These are phyloP conservation scores for Achatina immaculata DNA, from an alignment of 1,140 invertebrate genomes.

Conservation along the genomic window DNA sequence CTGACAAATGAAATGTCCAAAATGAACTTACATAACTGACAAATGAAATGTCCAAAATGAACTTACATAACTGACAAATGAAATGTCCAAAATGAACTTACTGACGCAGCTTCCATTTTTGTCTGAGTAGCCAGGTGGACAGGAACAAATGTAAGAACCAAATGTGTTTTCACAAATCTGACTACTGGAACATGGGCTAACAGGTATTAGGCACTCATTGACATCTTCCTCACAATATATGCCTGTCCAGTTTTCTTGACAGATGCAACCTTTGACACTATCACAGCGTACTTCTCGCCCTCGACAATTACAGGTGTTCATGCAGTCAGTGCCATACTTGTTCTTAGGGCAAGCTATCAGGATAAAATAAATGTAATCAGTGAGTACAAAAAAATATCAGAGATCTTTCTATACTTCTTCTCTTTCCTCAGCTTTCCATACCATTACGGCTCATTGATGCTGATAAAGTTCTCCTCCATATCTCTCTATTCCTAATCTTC, in stretches of 20 bases:
- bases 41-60: no score
- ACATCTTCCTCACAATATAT: slow-evolving; percentile 25
- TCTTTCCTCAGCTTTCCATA: not conserved
- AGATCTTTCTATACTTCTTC: no score
- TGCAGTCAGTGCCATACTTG: slow-evolving; percentile 33
- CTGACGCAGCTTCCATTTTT: slow-evolving; percentile 25
- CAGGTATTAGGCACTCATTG: slow-evolving; percentile 29
- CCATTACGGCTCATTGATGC: not conserved
- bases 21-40: no score
- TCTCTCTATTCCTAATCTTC: not conserved
- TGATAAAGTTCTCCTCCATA: not conserved
- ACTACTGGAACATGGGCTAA: slow-evolving; percentile 75
- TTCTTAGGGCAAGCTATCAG: not conserved
- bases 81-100: slow-evolving; percentile 18
- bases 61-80: not conserved
- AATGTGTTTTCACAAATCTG: slow-evolving; percentile 84
- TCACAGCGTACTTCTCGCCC: slow-evolving; percentile 25
- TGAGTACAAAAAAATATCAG: not conserved
- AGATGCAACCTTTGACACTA: slow-evolving; percentile 36
- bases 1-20: no score
- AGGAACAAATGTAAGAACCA: slow-evolving; percentile 81
- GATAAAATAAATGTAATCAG: not conserved
- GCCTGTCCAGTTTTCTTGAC: slow-evolving; percentile 31
- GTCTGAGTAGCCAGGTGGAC: slow-evolving; percentile 24
- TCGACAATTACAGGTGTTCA: slow-evolving; percentile 32